These are phyloP conservation scores for Noctua comes DNA, from an alignment of 2,888 invertebrate genomes.

Conservation along the genomic window DNA sequence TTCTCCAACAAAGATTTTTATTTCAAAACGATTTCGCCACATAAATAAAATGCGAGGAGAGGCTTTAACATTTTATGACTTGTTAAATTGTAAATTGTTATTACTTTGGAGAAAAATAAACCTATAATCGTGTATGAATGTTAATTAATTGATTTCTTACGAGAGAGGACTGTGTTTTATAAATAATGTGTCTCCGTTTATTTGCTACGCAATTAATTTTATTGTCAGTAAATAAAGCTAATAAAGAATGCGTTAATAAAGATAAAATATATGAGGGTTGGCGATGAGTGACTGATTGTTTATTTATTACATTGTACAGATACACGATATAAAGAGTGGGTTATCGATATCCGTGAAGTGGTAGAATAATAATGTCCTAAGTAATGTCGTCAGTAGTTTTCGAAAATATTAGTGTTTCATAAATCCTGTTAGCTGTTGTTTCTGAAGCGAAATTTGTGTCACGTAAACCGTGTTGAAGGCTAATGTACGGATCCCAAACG, in stretches of 20 bases:
- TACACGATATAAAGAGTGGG: slow-evolving; percentile 11
- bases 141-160: slow-evolving; percentile 40
- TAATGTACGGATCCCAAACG: slow-evolving; percentile 69
- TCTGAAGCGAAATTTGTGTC: slow-evolving; percentile 59
- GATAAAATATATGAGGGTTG: slow-evolving; percentile 31
- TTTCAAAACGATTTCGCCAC: slow-evolving; percentile 29
- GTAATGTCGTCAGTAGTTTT: slow-evolving; percentile 10
- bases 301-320: slow-evolving; percentile 35
- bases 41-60: slow-evolving; percentile 22
- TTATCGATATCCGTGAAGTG: slow-evolving; percentile 26
- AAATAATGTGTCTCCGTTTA: slow-evolving; percentile 35
- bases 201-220: slow-evolving; percentile 42
- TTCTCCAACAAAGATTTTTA: slow-evolving; percentile 32
- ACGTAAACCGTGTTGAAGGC: slow-evolving; percentile 69
- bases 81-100: slow-evolving; percentile 37
- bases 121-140: slow-evolving; percentile 15
- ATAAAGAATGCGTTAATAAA: slow-evolving; percentile 26
- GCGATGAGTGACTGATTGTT: slow-evolving; percentile 37
- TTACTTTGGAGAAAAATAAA: slow-evolving; percentile 37
- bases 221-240: slow-evolving; percentile 41
- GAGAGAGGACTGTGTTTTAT: slow-evolving; percentile 25
- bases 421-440: slow-evolving; percentile 54
- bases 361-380: no score
- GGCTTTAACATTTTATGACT: slow-evolving; percentile 17
- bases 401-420: slow-evolving; percentile 46